Evolutionary conservation across 1,140 invertebrate genomes (phyloP).

Genomic region (Cyrtorhinus lividipennis): DNA sequence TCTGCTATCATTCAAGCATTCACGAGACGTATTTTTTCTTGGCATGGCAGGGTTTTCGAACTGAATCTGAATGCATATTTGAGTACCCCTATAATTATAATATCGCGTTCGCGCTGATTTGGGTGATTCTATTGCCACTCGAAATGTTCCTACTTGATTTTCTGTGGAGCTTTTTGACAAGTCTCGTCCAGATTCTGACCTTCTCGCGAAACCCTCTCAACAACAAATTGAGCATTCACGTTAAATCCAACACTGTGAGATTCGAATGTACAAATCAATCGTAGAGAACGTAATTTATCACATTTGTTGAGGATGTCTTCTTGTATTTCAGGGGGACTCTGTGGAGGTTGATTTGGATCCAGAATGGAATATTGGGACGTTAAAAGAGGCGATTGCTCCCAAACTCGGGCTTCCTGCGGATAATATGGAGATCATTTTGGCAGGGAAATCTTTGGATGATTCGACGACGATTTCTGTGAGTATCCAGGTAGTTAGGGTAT

Average conservation of each 20-base stretch:
- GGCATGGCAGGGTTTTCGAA: too few relatives aligned
- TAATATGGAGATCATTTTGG: constrained; percentile 70
- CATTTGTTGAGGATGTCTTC: background rate
- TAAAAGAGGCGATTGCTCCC: constrained; percentile 56
- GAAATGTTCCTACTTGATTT: background rate
- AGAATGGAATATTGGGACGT: constrained; percentile 56
- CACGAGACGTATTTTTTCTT: too few relatives aligned
- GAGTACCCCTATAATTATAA: too few relatives aligned
- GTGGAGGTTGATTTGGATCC: constrained; percentile 53
- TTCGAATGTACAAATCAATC: background rate
- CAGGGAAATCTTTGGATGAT: constrained; percentile 66
- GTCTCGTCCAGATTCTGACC: constrained; percentile 46
- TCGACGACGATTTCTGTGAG: constrained; percentile 51
- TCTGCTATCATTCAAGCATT: too few relatives aligned
- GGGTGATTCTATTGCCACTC: too few relatives aligned
- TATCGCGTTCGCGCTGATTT: too few relatives aligned
- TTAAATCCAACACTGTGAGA: constrained; percentile 54
- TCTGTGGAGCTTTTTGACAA: constrained; percentile 33
- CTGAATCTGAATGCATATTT: too few relatives aligned
- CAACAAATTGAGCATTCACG: constrained; percentile 49
- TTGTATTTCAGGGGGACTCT: constrained; percentile 27
- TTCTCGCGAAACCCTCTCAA: constrained; percentile 42
- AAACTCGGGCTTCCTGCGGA: constrained; percentile 49
- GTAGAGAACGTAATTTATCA: background rate
- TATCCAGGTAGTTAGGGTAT: background rate